Evolutionary conservation across 1,140 invertebrate genomes (phyloP), one percentile per base, ranked within the genome.

Genomic region (Sminthurides bifidus): DNA sequence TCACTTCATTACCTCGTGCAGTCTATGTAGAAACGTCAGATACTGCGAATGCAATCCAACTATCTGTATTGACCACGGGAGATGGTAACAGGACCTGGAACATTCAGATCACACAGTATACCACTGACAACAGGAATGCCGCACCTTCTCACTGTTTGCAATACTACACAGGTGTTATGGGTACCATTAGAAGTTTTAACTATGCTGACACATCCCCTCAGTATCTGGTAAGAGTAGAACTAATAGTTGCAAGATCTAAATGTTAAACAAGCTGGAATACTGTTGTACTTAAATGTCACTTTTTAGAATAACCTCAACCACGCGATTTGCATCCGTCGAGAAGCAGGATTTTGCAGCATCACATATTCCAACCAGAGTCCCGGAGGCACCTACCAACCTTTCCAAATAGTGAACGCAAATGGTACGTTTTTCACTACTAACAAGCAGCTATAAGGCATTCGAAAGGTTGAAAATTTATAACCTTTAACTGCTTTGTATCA

Each of bases 231-330:
- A 44, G 49, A 12, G 15, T 19, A 44, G 35, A 2, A 27, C 15
- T 44, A 26, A 29, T 49, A 26, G 31, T n/a, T 49, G 15, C 26
- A n/a, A 49, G n/a, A 49, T 21, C 10, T 23, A n/a, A n/a, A n/a
- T 21, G 15, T 43, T 19, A 6, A 14, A 10, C 49, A 31, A 35
- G 19, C 15, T 14, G 31, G 49, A 35, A 14, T 19, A 37, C 29
- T n/a, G 17, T 3, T 23, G 19, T 52, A 10, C 24, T 52, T 29
- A 19, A 17, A 1, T 41, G n/a, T 29, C 23, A 24, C 26, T 43
- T 44, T 77, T 40, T 68, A 85, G 82, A 86, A 86, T 66, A 83
- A 85, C 69, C 65, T 86, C 1, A 84, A 87, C 66, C 87, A 87
- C 68, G 82, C 81, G 0, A 81, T 87, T 52, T 87, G 84, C 64